Percentiles rank a stretch among this genome's conserved stretches.
These are phyloP conservation scores for Lepidurus packardi DNA, from an alignment of 1,140 invertebrate genomes.

Conservation along the genomic window DNA sequence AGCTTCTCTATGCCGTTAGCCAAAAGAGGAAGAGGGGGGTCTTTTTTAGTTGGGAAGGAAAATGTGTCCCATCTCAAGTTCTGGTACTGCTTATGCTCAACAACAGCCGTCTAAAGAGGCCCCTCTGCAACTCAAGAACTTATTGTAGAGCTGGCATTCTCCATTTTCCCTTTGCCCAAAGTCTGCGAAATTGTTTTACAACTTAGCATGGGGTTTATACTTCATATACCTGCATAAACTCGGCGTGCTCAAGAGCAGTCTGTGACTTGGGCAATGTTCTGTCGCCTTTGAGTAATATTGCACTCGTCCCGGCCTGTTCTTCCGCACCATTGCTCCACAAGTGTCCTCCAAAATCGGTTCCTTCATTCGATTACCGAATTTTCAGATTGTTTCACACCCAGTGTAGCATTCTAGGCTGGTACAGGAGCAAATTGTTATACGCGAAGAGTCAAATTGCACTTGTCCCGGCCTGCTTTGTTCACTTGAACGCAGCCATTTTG, in stretches of 20 bases:
- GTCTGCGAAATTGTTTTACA: conserved; percentile 10
- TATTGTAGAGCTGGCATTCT: background rate
- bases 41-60: background rate
- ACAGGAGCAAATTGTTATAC: conserved; percentile 31
- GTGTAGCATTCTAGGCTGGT: conserved; percentile 29
- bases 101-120: background rate
- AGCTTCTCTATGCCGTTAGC: background rate
- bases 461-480: conserved; percentile 43
- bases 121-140: background rate
- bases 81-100: background rate
- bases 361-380: background rate
- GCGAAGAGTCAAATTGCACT: conserved; percentile 42
- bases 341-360: background rate
- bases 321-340: background rate
- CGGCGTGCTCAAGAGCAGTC: background rate
- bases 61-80: background rate
- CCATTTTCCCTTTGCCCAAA: background rate
- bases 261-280: conserved; percentile 18
- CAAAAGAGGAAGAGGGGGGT: background rate
- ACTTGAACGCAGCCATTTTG: background rate
- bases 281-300: conserved; percentile 40
- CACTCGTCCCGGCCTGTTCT: conserved; percentile 44
- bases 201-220: background rate
- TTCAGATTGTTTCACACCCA: background rate
- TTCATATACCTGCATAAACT: conserved; percentile 15